Conservation (phyloP, 2,888 invertebrate species). For the Tortricodes alternella region DNA sequence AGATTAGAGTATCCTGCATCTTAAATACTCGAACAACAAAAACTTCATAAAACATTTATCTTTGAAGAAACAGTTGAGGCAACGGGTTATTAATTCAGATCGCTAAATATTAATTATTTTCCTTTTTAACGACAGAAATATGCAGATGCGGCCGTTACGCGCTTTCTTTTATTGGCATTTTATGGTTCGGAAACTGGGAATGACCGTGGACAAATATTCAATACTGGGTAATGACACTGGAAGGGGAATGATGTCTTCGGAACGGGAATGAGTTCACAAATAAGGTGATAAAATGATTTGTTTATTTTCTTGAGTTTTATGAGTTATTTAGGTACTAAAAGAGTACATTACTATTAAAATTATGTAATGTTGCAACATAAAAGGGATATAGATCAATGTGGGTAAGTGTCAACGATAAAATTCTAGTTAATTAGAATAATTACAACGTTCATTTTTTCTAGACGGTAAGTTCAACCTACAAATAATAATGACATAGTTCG, state of each 20-base stretch:
- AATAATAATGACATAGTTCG: neutral
- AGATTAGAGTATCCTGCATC: no score
- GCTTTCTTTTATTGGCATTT: conserved; percentile 31
- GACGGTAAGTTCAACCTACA: no score
- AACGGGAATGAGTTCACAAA: neutral
- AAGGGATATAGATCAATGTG: no score
- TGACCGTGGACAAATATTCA: conserved; percentile 22
- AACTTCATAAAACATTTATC: conserved; percentile 12
- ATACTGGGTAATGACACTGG: conserved; percentile 20
- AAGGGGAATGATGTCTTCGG: conserved; percentile 6
- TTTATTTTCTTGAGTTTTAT: neutral
- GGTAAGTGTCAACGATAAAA: no score
- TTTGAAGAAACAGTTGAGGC: conserved; percentile 26
- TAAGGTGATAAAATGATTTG: neutral
- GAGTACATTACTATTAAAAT: no score
- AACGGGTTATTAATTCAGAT: conserved; percentile 37
- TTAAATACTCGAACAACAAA: neutral
- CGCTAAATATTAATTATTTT: conserved; percentile 32
- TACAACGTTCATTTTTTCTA: no score
- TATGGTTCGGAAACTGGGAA: conserved; percentile 25
- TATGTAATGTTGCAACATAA: no score
- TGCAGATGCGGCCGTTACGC: conserved; percentile 25
- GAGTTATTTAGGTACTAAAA: no score
- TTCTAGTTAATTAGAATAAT: no score
- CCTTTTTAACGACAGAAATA: conserved; percentile 29